Percentiles rank a stretch among this genome's conserved stretches.
Conservation (phyloP, 2,113 vertebrate genomes). For the Nycticebus coucang region DNA sequence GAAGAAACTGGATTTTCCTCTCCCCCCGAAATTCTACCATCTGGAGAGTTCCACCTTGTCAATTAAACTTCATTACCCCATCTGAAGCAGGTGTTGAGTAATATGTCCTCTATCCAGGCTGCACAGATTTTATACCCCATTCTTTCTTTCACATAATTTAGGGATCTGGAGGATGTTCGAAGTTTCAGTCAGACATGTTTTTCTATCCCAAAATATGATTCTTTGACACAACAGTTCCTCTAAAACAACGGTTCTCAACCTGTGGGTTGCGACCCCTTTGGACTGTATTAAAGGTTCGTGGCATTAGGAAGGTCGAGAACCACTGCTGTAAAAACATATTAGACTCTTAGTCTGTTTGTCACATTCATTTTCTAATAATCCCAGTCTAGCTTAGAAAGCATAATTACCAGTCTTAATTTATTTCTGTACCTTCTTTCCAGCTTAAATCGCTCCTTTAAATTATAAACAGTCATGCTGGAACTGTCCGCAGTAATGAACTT, state of each 20-base stretch:
- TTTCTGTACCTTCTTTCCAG: not conserved
- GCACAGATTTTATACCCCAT: not conserved
- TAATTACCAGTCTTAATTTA: not conserved
- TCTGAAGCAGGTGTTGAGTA: not conserved
- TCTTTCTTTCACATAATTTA: not conserved
- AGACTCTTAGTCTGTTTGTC: not conserved
- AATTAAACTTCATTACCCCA: not conserved
- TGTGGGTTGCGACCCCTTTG: too few relatives aligned
- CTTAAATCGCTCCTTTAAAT: not conserved
- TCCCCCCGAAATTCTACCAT: not conserved
- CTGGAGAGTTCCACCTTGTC: not conserved
- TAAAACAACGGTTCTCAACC: too few relatives aligned
- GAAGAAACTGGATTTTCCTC: not conserved
- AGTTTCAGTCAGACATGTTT: not conserved
- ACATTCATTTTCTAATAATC: not conserved
- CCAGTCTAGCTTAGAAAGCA: not conserved
- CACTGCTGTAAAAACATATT: not conserved
- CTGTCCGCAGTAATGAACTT: not conserved
- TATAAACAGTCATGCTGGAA: not conserved
- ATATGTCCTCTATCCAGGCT: not conserved
- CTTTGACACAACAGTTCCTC: not conserved
- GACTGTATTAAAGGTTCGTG: too few relatives aligned
- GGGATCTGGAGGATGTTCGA: not conserved
- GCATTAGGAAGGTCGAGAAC: too few relatives aligned
- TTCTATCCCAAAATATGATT: not conserved